phyloP scores from a whole-genome alignment of 2,797 vertebrate genomes.

The Limnodromus scolopaceus region DNA sequence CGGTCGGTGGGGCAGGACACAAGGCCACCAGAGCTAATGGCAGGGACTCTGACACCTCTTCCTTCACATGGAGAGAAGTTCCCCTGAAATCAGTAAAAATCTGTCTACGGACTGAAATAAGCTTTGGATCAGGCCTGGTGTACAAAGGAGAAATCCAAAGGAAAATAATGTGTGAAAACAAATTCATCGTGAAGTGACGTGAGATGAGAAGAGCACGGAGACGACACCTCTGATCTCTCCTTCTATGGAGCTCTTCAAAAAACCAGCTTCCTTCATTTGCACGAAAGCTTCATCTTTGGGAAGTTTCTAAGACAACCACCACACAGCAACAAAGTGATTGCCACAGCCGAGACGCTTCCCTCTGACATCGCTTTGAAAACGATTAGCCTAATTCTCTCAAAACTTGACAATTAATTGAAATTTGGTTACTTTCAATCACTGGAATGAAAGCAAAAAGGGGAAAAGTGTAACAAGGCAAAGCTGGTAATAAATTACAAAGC shows the following conservation, averaged over 20 bases:
- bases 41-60: not conserved
- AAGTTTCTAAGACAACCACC: not conserved
- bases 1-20: not conserved
- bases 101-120: not conserved
- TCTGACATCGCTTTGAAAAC: slow-evolving; percentile 32
- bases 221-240: slow-evolving; percentile 12
- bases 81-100: not conserved
- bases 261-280: not conserved
- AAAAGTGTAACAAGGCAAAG: not conserved
- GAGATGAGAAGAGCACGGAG: not conserved
- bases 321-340: slow-evolving; percentile 7
- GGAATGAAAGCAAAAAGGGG: not conserved
- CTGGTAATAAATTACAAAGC: not conserved
- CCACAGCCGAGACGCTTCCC: not conserved
- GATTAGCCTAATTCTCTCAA: slow-evolving; percentile 39
- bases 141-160: not conserved
- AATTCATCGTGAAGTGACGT: not conserved
- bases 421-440: not conserved
- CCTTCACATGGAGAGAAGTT: not conserved
- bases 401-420: slow-evolving; percentile 21
- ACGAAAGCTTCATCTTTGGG: not conserved
- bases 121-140: not conserved
- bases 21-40: not conserved
- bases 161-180: not conserved
- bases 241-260: slow-evolving; percentile 9